Conservation (phyloP, 2,888 invertebrate species). For the Drosophila gaucha region DNA sequence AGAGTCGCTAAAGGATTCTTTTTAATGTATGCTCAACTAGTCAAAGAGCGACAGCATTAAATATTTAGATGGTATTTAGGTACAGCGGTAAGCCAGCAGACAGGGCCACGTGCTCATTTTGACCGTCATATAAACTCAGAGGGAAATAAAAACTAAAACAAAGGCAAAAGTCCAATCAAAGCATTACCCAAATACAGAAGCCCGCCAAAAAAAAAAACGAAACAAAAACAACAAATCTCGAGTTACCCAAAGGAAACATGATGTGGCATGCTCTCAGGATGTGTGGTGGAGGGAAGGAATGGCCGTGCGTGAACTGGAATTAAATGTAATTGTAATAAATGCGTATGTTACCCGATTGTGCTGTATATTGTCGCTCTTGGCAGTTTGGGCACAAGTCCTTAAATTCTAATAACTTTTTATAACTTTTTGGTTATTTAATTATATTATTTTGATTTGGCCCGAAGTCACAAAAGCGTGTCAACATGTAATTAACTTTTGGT, state of each 20-base stretch:
- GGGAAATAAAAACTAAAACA: slow-evolving; percentile 33
- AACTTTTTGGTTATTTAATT: slow-evolving; percentile 14
- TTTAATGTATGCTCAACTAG: neutral
- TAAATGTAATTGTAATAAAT: slow-evolving; percentile 71
- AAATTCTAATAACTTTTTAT: slow-evolving; percentile 5
- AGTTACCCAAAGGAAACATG: slow-evolving; percentile 16
- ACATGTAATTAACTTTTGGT: slow-evolving; percentile 21
- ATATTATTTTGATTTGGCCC: slow-evolving; percentile 1
- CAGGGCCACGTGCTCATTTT: slow-evolving; percentile 2
- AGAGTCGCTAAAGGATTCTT: neutral
- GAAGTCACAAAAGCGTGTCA: slow-evolving; percentile 5
- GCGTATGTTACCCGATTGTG: slow-evolving; percentile 64
- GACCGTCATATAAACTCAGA: slow-evolving; percentile 16
- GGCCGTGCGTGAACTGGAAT: slow-evolving; percentile 19
- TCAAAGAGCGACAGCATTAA: slow-evolving; percentile 7
- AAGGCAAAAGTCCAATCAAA: slow-evolving; percentile 22
- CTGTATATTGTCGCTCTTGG: slow-evolving; percentile 16
- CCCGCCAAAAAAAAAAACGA: neutral
- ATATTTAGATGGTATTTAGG: slow-evolving; percentile 31
- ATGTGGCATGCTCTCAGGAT: slow-evolving; percentile 14
- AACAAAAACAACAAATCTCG: neutral
- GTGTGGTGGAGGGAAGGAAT: neutral
- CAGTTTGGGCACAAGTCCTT: neutral
- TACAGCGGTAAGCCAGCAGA: neutral
- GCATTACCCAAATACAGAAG: neutral